Evolutionary conservation across 2,113 vertebrate genomes (phyloP).

Genomic region (Phrynocephalus versicolor): DNA sequence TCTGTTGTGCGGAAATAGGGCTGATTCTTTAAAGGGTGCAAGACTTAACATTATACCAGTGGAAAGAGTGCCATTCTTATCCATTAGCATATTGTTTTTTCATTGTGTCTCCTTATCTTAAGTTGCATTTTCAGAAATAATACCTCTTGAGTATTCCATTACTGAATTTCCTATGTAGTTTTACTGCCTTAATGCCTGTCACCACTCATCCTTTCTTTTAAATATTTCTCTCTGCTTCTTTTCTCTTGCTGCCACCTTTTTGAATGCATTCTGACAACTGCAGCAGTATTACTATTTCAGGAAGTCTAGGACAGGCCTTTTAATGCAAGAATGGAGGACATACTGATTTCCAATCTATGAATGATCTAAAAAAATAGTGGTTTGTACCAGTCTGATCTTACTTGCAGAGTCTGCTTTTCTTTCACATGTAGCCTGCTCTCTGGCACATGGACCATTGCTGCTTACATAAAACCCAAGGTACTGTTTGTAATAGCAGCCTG

Average conservation of each 20-base stretch:
- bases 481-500: background rate
- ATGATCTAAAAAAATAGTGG: no score
- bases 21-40: background rate
- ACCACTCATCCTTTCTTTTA: background rate
- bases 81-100: background rate
- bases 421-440: background rate
- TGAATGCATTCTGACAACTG: background rate
- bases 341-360: background rate
- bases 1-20: background rate
- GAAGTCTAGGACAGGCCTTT: background rate
- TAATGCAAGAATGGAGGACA: background rate
- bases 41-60: background rate
- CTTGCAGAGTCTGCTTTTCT: background rate
- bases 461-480: background rate
- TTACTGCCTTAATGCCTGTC: background rate
- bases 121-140: background rate
- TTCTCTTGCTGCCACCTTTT: background rate
- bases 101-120: background rate
- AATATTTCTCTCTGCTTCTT: background rate
- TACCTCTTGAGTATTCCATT: background rate
- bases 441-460: background rate
- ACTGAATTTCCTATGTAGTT: background rate
- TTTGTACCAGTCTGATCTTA: no score
- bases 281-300: background rate
- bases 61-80: background rate